These are phyloP conservation scores for Psix sp. DNA, from an alignment of 1,140 invertebrate genomes.

Conservation along the genomic window DNA sequence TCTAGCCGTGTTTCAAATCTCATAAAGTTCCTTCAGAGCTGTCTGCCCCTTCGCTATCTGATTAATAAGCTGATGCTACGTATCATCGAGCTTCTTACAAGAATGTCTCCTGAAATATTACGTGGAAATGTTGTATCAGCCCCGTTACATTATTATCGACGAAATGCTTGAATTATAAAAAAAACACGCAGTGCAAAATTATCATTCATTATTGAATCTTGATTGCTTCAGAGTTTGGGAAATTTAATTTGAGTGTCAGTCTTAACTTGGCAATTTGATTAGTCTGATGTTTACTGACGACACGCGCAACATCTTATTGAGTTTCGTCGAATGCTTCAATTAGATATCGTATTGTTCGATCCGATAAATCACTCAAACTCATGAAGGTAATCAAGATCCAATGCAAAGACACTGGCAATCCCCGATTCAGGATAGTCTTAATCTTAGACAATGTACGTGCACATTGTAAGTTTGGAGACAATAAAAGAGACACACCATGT, in stretches of 20 bases:
- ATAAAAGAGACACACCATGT: constrained; percentile 65
- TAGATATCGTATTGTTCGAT: constrained; percentile 37
- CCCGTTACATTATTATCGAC: constrained; percentile 18
- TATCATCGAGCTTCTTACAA: constrained; percentile 65
- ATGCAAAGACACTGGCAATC: too few relatives aligned
- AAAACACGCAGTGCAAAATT: constrained; percentile 18
- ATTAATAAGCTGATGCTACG: constrained; percentile 71
- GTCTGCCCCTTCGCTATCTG: constrained; percentile 59
- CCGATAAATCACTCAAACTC: constrained; percentile 32
- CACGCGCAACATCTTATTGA: constrained; percentile 21
- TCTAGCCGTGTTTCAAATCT: constrained; percentile 71
- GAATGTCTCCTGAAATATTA: constrained; percentile 59
- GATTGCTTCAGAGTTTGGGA: constrained; percentile 4
- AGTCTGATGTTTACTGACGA: constrained; percentile 14
- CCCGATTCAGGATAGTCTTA: too few relatives aligned
- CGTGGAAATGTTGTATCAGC: constrained; percentile 29
- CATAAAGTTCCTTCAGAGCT: constrained; percentile 65
- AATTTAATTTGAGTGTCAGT: constrained; percentile 20
- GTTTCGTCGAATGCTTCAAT: constrained; percentile 29
- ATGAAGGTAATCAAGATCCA: constrained; percentile 34
- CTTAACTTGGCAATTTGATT: constrained; percentile 5
- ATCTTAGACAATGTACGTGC: constrained; percentile 27
- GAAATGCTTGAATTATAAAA: constrained; percentile 27
- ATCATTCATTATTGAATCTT: constrained; percentile 28
- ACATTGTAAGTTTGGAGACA: constrained; percentile 63